These are phyloP conservation scores for Sebastes cheni DNA, from an alignment of 2,797 vertebrate species.

Conservation along the genomic window DNA sequence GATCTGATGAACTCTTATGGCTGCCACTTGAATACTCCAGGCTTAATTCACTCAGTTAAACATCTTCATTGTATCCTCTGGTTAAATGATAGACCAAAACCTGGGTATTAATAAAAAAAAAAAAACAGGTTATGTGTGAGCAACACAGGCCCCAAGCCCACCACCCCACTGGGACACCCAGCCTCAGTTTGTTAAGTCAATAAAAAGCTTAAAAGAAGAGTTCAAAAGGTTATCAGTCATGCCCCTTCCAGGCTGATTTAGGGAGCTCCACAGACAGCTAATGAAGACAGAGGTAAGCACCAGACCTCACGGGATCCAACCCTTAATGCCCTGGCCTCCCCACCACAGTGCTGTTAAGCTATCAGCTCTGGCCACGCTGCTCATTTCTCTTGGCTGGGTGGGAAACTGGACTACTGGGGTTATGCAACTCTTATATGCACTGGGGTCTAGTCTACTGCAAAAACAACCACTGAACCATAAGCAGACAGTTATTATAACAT, in stretches of 20 bases:
- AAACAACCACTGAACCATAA: constrained; percentile 58
- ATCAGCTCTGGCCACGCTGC: constrained; percentile 7
- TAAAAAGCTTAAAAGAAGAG: constrained; percentile 46
- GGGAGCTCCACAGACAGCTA: constrained; percentile 19
- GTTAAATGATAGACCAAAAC: neutral
- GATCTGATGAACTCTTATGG: neutral
- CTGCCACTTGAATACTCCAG: neutral
- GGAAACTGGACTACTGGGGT: constrained; percentile 35
- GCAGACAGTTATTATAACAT: constrained; percentile 68
- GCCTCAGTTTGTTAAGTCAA: constrained; percentile 43
- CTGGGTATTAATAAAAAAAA: neutral
- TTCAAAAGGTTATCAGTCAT: constrained; percentile 68
- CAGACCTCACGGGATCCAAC: neutral
- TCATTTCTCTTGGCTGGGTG: constrained; percentile 4
- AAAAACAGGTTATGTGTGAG: neutral
- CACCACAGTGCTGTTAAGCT: neutral
- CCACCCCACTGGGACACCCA: constrained; percentile 1
- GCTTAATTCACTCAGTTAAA: neutral
- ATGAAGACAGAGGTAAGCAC: constrained; percentile 50
- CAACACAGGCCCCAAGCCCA: neutral
- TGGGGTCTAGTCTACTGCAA: constrained; percentile 57
- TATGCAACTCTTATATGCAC: constrained; percentile 56
- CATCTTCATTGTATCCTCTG: neutral
- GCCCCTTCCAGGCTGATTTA: constrained; percentile 36
- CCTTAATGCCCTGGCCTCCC: neutral